These are phyloP conservation scores for Psettodes erumei DNA, from an alignment of 2,113 vertebrate species.

Conservation along the genomic window DNA sequence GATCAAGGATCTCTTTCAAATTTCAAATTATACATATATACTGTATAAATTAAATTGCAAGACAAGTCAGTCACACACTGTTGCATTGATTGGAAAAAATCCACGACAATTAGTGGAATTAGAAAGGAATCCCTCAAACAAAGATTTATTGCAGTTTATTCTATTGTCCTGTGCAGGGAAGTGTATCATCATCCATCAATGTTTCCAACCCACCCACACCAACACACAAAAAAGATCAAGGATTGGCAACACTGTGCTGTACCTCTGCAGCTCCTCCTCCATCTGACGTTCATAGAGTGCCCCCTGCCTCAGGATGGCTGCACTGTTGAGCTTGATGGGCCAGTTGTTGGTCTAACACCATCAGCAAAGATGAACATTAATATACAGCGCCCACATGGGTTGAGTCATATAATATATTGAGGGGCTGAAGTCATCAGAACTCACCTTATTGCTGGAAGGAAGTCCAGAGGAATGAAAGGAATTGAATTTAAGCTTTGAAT, in stretches of 20 bases:
- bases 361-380: slow-evolving; percentile 1
- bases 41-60: too few species aligned
- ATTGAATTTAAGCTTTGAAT: slow-evolving; percentile 76
- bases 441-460: slow-evolving; percentile 69
- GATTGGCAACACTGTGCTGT: slow-evolving; percentile 6
- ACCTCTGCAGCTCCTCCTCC: slow-evolving; percentile 90
- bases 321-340: slow-evolving; percentile 89
- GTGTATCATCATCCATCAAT: too few species aligned
- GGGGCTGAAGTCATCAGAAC: neutral
- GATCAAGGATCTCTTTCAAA: neutral
- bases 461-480: slow-evolving; percentile 48
- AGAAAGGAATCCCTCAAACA: too few species aligned
- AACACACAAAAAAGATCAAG: neutral
- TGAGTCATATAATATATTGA: neutral
- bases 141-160: too few species aligned
- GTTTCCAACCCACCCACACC: too few species aligned
- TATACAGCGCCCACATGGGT: neutral
- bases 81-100: too few species aligned
- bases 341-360: slow-evolving; percentile 78
- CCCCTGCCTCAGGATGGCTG: slow-evolving; percentile 88
- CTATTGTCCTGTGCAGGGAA: neutral
- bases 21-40: too few species aligned
- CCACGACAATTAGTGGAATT: too few species aligned
- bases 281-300: slow-evolving; percentile 85
- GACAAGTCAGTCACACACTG: too few species aligned